phyloP scores from a whole-genome alignment of 2,113 vertebrate genomes.

The Gambusia holbrooki region DNA sequence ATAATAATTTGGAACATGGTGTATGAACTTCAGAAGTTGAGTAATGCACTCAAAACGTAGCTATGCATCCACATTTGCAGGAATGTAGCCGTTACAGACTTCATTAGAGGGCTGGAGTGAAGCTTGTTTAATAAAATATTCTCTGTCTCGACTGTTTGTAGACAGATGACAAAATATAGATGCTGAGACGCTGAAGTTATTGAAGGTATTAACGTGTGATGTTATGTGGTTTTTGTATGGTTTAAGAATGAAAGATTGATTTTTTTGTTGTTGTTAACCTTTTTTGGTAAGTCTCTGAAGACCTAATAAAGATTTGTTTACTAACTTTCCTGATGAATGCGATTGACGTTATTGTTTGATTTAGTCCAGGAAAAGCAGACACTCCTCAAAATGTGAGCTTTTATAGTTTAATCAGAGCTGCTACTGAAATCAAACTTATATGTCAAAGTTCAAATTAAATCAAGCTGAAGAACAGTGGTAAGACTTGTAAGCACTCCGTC shows the following conservation, averaged over 20 bases:
- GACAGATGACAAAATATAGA: conserved; percentile 41
- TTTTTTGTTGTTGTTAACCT: conserved; percentile 79
- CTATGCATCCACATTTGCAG: conserved; percentile 8
- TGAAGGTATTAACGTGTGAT: conserved; percentile 65
- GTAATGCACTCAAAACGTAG: conserved; percentile 16
- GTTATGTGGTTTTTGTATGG: conserved; percentile 77
- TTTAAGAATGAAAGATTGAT: conserved; percentile 63
- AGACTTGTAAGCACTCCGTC: not conserved
- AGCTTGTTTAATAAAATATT: conserved; percentile 7
- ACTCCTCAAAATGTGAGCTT: not conserved
- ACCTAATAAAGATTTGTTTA: conserved; percentile 80
- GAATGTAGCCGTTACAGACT: conserved; percentile 24
- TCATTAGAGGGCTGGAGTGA: conserved; percentile 30
- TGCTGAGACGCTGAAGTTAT: conserved; percentile 53
- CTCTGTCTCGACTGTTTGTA: conserved; percentile 26
- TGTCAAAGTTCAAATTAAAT: not conserved
- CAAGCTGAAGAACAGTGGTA: too few species aligned
- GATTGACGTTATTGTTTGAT: conserved; percentile 42
- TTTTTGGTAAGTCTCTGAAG: conserved; percentile 76
- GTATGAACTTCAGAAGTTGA: conserved; percentile 43
- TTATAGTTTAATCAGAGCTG: not conserved
- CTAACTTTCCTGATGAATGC: conserved; percentile 58
- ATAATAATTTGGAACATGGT: too few species aligned
- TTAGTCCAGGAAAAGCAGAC: conserved; percentile 10
- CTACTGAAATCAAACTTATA: not conserved